Base-by-base conservation (phyloP, 1,140 invertebrate species). In the Monochamus saltuarius region DNA sequence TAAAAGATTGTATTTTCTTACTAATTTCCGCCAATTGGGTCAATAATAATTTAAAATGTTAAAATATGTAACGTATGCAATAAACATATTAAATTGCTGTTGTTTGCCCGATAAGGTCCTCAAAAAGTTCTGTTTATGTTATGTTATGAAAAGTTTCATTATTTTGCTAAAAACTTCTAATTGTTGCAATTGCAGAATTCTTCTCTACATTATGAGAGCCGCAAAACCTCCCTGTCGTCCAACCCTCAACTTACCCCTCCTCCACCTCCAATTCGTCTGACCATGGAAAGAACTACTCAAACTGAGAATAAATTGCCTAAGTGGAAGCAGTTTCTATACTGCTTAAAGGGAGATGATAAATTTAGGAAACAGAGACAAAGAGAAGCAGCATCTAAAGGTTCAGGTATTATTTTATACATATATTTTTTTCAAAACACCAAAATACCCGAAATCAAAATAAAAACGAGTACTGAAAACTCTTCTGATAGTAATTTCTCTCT, bases 241-340 rank as follows among this genome's bases (percentile, higher is more conserved):
- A 64, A 55, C 45, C 7, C 57, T 29, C 66, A 67, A 40, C n/a
- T 29, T 17, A 57, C 65, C 29, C 77, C 79, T 42, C 73, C 78
- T 43, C 62, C 68, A 22, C 77, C 79, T 42, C 72, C 77, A 46
- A 76, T 76, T 53, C 78, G 82, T 0, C 79, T 83, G 10, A 91
- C 88, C 0, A 85, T 90, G 82, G 89, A 91, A 70, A 80, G 88
- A 16, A 89, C 87, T 51, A 93, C 90, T 0, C 90, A 93, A 79
- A 93, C 90, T 0, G 90, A 92, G 73, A 77, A 74, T 6, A 80
- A 84, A 60, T 80, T 90, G 17, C 86, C 88, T 0, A 87, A 85
- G 66, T 90, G 88, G 85, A 80, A 83, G 43, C 90, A 92, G 69
- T 85, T 92, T 59, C 76, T 90, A 19, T 89, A 90, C 67, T 93